phyloP scores from a whole-genome alignment of 2,113 vertebrate genomes.

The Myotis davidii region DNA sequence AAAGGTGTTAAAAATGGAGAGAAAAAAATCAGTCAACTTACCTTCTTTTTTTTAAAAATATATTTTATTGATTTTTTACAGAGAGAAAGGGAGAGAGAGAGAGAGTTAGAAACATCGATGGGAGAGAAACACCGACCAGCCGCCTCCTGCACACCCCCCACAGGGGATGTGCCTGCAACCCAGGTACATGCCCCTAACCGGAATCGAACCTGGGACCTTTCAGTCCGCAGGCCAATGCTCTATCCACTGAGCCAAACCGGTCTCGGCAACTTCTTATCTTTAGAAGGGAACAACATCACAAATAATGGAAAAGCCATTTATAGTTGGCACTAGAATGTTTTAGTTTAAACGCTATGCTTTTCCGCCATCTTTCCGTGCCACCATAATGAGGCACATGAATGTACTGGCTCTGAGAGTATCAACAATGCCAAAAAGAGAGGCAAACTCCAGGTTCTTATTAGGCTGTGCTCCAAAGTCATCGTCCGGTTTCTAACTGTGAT shows the following conservation, averaged over 20 bases:
- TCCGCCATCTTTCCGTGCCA: conserved; percentile 94
- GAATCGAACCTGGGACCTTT: too few relatives aligned
- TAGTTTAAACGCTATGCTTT: conserved; percentile 76
- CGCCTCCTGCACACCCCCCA: too few relatives aligned
- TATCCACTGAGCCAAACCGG: too few relatives aligned
- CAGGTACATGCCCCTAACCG: too few relatives aligned
- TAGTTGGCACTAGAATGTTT: neutral
- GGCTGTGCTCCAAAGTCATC: neutral
- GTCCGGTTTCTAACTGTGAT: neutral
- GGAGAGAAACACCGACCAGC: too few relatives aligned
- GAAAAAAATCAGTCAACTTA: conserved; percentile 10
- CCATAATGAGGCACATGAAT: neutral
- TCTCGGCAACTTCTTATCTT: neutral
- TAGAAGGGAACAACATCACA: conserved; percentile 18
- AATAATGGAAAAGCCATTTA: conserved; percentile 54
- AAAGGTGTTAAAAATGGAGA: neutral
- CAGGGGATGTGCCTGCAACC: too few relatives aligned
- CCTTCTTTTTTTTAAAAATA: too few relatives aligned
- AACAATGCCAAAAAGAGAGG: neutral
- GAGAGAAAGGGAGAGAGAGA: too few relatives aligned
- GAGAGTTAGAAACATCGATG: too few relatives aligned
- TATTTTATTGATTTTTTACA: too few relatives aligned
- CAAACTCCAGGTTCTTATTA: neutral
- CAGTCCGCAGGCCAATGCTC: too few relatives aligned
- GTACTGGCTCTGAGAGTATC: neutral